Conservation (phyloP, 2,797 vertebrate genomes). For the Argyrosomus regius region DNA sequence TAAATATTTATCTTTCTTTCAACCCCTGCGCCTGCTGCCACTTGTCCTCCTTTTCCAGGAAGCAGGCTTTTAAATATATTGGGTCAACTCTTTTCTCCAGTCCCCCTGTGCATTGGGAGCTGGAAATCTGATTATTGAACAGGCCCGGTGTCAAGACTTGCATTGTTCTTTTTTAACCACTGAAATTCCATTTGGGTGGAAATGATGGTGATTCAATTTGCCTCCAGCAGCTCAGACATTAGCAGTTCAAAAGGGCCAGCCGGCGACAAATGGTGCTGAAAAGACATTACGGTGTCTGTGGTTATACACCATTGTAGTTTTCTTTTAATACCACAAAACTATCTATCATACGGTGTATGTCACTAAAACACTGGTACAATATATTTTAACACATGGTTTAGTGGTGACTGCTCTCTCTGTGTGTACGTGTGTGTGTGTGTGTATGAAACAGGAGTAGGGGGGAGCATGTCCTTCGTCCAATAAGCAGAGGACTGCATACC, state of each 20-base stretch:
- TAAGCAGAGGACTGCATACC: conserved; percentile 11
- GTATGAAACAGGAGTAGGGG: neutral
- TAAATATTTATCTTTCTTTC: conserved; percentile 90
- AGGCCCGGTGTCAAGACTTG: conserved; percentile 84
- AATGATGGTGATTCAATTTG: conserved; percentile 89
- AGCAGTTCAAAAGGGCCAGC: conserved; percentile 81
- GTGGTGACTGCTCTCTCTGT: conserved; percentile 24
- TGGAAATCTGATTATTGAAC: conserved; percentile 88
- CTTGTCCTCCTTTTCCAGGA: conserved; percentile 86
- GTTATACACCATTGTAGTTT: conserved; percentile 72
- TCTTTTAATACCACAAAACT: conserved; percentile 78
- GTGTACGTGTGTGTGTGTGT: conserved; percentile 4
- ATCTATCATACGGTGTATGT: conserved; percentile 71
- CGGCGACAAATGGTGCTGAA: conserved; percentile 80
- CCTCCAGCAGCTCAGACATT: conserved; percentile 83
- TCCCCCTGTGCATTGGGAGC: conserved; percentile 85
- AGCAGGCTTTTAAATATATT: conserved; percentile 90
- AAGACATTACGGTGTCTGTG: conserved; percentile 80
- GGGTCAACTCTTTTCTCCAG: conserved; percentile 85
- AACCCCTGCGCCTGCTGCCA: conserved; percentile 85
- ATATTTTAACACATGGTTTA: conserved; percentile 67
- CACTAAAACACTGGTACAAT: conserved; percentile 60
- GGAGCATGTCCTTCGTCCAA: conserved; percentile 3
- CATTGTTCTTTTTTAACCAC: conserved; percentile 87
- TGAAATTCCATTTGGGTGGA: conserved; percentile 87